These are phyloP conservation scores for Drosophila emarginata DNA, from an alignment of 2,888 invertebrate species.

Conservation along the genomic window DNA sequence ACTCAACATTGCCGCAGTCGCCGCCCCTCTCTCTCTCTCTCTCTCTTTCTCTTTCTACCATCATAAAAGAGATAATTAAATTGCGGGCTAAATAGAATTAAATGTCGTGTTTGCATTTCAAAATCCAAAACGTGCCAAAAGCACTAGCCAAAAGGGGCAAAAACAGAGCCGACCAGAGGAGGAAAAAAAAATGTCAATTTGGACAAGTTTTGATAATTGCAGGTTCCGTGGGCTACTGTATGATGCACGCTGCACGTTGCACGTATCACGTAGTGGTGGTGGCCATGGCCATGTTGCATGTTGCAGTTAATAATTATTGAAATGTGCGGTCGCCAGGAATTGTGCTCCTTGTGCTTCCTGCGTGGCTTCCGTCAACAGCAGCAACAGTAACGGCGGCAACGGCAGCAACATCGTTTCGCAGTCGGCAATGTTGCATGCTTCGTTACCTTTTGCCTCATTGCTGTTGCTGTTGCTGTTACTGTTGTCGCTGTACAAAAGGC, in stretches of 20 bases:
- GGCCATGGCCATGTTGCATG: slow-evolving; percentile 69
- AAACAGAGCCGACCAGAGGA: slow-evolving; percentile 3
- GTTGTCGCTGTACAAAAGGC: slow-evolving; percentile 57
- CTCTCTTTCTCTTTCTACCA: no score
- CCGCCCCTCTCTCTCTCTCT: slow-evolving; percentile 22
- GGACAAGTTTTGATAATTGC: slow-evolving; percentile 79
- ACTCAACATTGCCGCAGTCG: slow-evolving; percentile 45
- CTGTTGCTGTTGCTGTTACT: slow-evolving; percentile 22
- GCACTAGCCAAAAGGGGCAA: slow-evolving; percentile 38
- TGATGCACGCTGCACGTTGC: slow-evolving; percentile 54
- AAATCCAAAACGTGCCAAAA: slow-evolving; percentile 70
- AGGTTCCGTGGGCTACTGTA: slow-evolving; percentile 50
- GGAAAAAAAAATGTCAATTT: slow-evolving; percentile 70
- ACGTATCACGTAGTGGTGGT: slow-evolving; percentile 26
- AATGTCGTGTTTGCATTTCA: slow-evolving; percentile 77
- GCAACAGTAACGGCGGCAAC: slow-evolving; percentile 15
- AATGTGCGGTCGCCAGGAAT: slow-evolving; percentile 76
- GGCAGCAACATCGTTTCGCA: slow-evolving; percentile 10
- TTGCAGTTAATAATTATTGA: slow-evolving; percentile 79
- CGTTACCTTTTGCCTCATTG: slow-evolving; percentile 59
- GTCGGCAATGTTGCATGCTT: slow-evolving; percentile 71
- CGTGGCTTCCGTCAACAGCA: slow-evolving; percentile 58
- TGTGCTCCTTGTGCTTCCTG: slow-evolving; percentile 77
- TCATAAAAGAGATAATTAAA: slow-evolving; percentile 70
- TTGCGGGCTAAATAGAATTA: slow-evolving; percentile 77